A percentile compares a stretch with the other conserved stretches of the same genome.
These are phyloP conservation scores for Dromiciops gliroides DNA, from an alignment of 2,113 vertebrate genomes.

Conservation along the genomic window DNA sequence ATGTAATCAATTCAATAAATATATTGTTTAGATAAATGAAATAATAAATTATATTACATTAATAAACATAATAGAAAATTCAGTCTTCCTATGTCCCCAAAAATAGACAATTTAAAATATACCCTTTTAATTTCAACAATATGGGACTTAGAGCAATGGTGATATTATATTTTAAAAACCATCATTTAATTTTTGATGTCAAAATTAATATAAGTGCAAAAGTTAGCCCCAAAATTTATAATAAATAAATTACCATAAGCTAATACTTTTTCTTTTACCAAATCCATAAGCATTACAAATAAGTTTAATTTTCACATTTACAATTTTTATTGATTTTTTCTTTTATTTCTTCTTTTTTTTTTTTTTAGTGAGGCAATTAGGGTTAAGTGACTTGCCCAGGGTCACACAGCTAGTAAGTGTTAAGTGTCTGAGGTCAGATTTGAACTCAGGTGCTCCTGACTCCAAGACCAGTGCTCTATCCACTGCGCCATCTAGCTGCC, in stretches of 20 bases:
- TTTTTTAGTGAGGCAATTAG: no score
- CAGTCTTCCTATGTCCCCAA: background rate
- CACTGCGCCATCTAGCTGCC: no score
- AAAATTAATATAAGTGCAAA: slow-evolving; percentile 17
- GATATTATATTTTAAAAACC: slow-evolving; percentile 43
- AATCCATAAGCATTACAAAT: slow-evolving; percentile 10
- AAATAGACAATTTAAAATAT: background rate
- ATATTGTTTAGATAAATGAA: no score
- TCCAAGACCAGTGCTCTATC: no score
- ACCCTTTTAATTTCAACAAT: background rate
- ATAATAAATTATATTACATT: background rate
- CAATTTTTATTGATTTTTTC: no score
- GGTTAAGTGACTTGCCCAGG: no score
- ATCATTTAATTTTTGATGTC: background rate
- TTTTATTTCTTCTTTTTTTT: no score
- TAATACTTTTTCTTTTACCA: slow-evolving; percentile 23
- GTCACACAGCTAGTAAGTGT: no score
- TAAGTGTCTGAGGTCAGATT: no score
- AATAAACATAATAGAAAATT: background rate
- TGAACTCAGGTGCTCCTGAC: no score
- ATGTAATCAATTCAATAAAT: no score
- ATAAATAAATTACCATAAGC: slow-evolving; percentile 19
- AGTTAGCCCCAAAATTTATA: slow-evolving; percentile 44
- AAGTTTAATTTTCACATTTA: slow-evolving; percentile 5
- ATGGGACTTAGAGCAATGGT: background rate